These are phyloP conservation scores for Heliocidaris erythrogramma DNA, from an alignment of 35 echinoderm and acorn worm species.

Conservation along the genomic window DNA sequence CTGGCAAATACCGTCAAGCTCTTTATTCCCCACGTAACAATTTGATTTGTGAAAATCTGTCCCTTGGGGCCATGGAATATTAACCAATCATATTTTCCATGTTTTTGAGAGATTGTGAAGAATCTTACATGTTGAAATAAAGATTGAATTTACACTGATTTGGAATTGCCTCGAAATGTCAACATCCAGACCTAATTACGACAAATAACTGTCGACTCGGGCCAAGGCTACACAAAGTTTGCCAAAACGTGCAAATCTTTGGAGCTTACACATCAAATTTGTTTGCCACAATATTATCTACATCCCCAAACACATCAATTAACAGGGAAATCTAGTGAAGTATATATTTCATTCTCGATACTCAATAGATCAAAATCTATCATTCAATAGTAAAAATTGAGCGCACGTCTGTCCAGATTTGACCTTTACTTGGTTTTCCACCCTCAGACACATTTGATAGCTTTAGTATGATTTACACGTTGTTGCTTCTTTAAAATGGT, in stretches of 20 bases:
- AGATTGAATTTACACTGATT: background rate
- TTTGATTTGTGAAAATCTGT: background rate
- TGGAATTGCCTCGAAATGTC: background rate
- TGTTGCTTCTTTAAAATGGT: too few species aligned
- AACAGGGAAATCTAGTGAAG: too few species aligned
- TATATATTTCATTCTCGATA: background rate
- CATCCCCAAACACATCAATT: too few species aligned
- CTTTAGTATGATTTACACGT: too few species aligned
- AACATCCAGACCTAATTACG: background rate
- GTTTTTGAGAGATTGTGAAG: background rate
- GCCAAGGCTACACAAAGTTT: background rate
- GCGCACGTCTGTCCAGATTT: too few species aligned
- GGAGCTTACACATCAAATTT: too few species aligned
- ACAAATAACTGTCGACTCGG: background rate
- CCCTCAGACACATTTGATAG: too few species aligned
- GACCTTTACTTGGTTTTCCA: too few species aligned
- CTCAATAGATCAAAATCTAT: background rate
- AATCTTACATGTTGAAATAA: background rate
- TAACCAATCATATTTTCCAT: background rate
- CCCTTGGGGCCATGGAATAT: background rate
- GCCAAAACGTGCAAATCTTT: background rate
- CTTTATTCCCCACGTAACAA: background rate
- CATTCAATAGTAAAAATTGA: background rate
- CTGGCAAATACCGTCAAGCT: background rate
- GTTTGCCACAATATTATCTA: too few species aligned